Conservation (phyloP, 2,113 vertebrate species). For the Chloropsis hardwickii region DNA sequence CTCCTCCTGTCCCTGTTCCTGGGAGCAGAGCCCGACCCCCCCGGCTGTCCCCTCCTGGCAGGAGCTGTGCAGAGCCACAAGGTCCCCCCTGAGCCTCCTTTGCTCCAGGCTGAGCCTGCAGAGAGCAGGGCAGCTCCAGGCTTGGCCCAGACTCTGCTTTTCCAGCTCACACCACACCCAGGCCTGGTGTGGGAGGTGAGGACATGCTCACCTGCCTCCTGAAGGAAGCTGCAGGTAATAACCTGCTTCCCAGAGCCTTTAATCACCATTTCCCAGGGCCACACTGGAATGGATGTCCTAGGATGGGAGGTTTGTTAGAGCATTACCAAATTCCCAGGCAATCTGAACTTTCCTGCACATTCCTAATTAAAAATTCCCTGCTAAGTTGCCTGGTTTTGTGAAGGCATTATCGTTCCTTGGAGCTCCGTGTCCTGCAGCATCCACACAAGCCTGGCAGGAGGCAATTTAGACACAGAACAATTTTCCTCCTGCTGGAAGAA, state of each 20-base stretch:
- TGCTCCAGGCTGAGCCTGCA: neutral
- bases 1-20: neutral
- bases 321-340: conserved; percentile 25
- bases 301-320: neutral
- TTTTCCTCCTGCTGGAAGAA: conserved; percentile 49
- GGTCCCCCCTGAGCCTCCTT: neutral
- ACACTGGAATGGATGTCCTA: neutral
- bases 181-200: neutral
- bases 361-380: conserved; percentile 45
- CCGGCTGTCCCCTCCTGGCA: neutral
- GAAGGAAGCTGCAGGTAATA: neutral
- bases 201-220: neutral
- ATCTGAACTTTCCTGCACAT: neutral
- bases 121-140: neutral
- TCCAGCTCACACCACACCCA: neutral
- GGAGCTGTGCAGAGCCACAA: neutral
- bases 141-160: neutral
- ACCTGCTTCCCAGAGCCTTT: neutral
- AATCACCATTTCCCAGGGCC: neutral
- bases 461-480: conserved; percentile 37
- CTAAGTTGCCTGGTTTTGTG: conserved; percentile 2
- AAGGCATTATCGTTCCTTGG: neutral
- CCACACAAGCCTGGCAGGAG: conserved; percentile 28
- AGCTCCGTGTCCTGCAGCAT: conserved; percentile 52
- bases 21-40: neutral